Conservation (phyloP, 2,113 vertebrate genomes). For the Xiphophorus maculatus region DNA sequence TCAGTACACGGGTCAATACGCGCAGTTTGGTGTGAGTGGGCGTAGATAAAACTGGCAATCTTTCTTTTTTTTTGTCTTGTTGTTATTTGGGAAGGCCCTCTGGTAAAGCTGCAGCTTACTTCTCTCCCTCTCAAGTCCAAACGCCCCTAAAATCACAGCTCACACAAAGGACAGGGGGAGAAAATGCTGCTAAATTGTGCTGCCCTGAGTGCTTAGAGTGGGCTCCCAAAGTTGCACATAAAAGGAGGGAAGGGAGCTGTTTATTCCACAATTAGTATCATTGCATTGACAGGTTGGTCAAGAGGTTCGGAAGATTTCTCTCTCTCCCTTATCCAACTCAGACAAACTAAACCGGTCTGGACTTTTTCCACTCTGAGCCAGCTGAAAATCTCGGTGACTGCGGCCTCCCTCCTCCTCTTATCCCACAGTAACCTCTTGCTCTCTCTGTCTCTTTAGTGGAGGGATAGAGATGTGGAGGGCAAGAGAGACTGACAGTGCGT, state of each 20-base stretch:
- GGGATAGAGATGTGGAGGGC: slow-evolving; percentile 85
- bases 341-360: slow-evolving; percentile 38
- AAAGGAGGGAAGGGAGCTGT: slow-evolving; percentile 71
- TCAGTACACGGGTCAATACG: slow-evolving; percentile 79
- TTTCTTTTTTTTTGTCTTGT: too few relatives aligned
- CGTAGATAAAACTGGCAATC: slow-evolving; percentile 73
- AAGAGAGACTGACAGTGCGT: slow-evolving; percentile 85
- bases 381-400: slow-evolving; percentile 46
- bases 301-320: slow-evolving; percentile 65
- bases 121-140: slow-evolving; percentile 69
- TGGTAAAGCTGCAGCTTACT: slow-evolving; percentile 63
- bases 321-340: slow-evolving; percentile 29
- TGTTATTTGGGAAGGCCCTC: slow-evolving; percentile 67
- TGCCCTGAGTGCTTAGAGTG: slow-evolving; percentile 68
- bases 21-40: slow-evolving; percentile 79
- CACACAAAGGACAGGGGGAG: slow-evolving; percentile 62
- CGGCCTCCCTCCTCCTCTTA: slow-evolving; percentile 68
- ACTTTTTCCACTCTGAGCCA: slow-evolving; percentile 40
- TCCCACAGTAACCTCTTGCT: slow-evolving; percentile 80
- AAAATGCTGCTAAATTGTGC: slow-evolving; percentile 64
- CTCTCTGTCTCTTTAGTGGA: slow-evolving; percentile 85
- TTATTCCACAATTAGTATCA: slow-evolving; percentile 78
- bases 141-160: slow-evolving; percentile 77
- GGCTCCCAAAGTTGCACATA: slow-evolving; percentile 66
- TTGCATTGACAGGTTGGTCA: slow-evolving; percentile 63